Evolutionary conservation across 2,113 vertebrate species (phyloP).

Genomic region (Athene cunicularia): DNA sequence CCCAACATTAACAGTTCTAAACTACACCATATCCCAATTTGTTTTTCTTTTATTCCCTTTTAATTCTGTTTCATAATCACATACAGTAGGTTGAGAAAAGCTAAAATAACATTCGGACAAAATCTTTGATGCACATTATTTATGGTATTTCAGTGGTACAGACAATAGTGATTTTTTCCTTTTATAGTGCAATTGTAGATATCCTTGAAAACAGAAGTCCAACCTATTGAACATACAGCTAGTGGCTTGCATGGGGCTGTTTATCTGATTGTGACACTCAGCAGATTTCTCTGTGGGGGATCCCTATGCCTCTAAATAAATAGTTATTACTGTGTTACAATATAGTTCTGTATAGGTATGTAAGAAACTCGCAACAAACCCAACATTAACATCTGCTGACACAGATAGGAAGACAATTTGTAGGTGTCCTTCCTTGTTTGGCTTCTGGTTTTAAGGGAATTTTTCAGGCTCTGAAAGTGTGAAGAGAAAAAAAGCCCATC

Average conservation of each 20-base stretch:
- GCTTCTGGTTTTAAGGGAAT: background rate
- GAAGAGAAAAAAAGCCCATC: background rate
- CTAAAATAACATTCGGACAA: background rate
- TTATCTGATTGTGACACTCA: background rate
- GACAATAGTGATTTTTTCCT: background rate
- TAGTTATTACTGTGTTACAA: background rate
- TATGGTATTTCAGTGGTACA: background rate
- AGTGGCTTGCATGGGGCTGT: background rate
- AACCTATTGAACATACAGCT: background rate
- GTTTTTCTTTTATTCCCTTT: background rate
- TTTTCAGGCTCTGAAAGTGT: background rate
- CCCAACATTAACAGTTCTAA: too few species aligned
- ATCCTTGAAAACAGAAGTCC: background rate
- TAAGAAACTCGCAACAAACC: background rate
- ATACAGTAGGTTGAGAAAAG: background rate
- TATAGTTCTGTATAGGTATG: background rate
- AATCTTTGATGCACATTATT: background rate
- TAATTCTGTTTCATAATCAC: background rate
- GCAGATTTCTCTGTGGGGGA: background rate
- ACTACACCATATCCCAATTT: background rate
- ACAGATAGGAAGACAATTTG: background rate
- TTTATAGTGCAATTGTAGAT: background rate
- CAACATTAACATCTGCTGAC: background rate
- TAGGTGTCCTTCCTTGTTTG: background rate
- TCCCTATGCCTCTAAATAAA: background rate